phyloP scores from a whole-genome alignment of 1,140 invertebrate genomes.

The Ylistrum balloti region DNA sequence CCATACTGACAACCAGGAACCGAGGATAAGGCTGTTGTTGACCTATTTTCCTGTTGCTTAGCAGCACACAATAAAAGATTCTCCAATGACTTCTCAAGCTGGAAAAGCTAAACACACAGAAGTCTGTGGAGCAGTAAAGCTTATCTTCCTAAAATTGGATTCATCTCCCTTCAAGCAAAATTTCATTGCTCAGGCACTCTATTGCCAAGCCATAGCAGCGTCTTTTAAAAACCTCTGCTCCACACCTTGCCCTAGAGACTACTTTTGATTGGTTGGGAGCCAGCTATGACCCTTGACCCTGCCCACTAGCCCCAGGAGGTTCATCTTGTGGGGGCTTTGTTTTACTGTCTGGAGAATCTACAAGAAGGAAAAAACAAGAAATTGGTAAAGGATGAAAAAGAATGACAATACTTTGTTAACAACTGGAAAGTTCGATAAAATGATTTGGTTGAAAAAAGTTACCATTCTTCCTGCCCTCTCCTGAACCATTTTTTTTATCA shows the following conservation, averaged over 20 bases:
- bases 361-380: background rate
- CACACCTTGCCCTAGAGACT: background rate
- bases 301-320: slow-evolving; percentile 9
- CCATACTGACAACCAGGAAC: no score
- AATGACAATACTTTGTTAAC: no score
- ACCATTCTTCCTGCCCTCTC: no score
- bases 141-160: background rate
- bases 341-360: background rate
- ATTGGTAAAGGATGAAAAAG: no score
- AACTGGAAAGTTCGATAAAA: no score
- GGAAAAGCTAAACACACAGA: slow-evolving; percentile 19
- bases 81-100: background rate
- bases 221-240: background rate
- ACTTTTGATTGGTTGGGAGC: background rate
- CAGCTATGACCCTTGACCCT: background rate
- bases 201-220: background rate
- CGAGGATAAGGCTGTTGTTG: background rate
- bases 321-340: background rate
- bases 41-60: background rate
- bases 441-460: no score
- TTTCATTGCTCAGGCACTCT: background rate
- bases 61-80: background rate
- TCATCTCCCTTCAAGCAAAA: background rate
- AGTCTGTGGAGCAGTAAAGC: background rate
- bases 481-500: no score